Evolutionary conservation across 2,888 invertebrate genomes (phyloP).

Genomic region (Scaptomyza flava): DNA sequence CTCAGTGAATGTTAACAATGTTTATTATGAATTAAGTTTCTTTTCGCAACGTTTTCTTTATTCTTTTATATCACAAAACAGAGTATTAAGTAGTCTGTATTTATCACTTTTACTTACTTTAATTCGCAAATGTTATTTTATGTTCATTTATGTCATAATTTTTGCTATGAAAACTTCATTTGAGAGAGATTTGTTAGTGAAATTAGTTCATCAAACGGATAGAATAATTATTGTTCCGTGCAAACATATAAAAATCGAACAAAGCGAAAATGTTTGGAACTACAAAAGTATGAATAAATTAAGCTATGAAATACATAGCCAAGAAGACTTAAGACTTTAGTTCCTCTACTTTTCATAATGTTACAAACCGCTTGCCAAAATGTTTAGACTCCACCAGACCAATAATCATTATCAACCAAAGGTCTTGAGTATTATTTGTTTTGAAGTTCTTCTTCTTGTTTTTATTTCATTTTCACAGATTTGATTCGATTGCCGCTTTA

Average conservation of each 20-base stretch:
- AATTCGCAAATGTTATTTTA: conserved; percentile 7
- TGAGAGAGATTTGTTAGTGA: not conserved
- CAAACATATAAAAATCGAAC: conserved; percentile 17
- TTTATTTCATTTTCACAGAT: conserved; percentile 27
- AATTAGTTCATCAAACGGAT: not conserved
- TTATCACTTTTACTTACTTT: not conserved
- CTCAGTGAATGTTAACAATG: not conserved
- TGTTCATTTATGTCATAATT: conserved; percentile 5
- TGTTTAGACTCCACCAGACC: not conserved
- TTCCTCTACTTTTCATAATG: not conserved
- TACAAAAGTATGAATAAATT: too few relatives aligned
- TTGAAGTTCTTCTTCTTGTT: conserved; percentile 39
- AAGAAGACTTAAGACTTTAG: too few relatives aligned
- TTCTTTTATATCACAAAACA: not conserved
- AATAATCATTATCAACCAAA: conserved; percentile 1
- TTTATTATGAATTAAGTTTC: not conserved
- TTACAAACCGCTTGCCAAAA: conserved; percentile 3
- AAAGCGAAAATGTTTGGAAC: not conserved
- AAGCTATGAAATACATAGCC: too few relatives aligned
- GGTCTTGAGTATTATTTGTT: conserved; percentile 43
- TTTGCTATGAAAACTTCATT: conserved; percentile 1
- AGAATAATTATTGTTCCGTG: not conserved
- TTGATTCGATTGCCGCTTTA: conserved; percentile 51
- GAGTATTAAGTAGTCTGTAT: conserved; percentile 9
- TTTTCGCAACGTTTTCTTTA: not conserved